These are phyloP conservation scores for Drosophila repletoides DNA, from an alignment of 1,140 invertebrate species.

Conservation along the genomic window DNA sequence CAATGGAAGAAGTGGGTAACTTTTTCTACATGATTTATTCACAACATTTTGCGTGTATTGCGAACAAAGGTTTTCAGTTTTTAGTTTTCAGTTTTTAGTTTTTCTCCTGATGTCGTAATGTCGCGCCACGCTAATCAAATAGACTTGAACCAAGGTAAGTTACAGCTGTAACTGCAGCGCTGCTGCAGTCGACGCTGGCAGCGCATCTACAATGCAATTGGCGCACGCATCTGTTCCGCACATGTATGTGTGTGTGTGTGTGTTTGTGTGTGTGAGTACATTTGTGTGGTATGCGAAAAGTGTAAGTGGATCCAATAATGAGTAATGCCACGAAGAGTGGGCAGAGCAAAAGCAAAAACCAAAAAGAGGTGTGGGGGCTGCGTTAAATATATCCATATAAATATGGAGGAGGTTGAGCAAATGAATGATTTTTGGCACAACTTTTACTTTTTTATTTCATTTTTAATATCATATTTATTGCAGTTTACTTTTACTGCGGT, in stretches of 20 bases:
- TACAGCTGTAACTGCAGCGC: slow-evolving; percentile 11
- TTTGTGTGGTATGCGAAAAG: slow-evolving; percentile 11
- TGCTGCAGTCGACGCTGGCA: slow-evolving; percentile 6
- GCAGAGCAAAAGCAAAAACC: not conserved
- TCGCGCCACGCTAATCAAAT: slow-evolving; percentile 25
- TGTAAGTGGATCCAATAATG: slow-evolving; percentile 41
- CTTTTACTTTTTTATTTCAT: slow-evolving; percentile 65
- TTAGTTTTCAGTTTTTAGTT: too few species aligned
- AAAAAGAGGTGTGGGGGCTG: slow-evolving; percentile 32
- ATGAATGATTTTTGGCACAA: slow-evolving; percentile 25
- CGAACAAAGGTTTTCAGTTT: slow-evolving; percentile 18
- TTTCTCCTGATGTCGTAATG: slow-evolving; percentile 19
- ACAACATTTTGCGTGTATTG: slow-evolving; percentile 4
- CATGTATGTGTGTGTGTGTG: not conserved
- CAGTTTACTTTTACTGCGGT: slow-evolving; percentile 44
- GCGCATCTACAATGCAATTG: slow-evolving; percentile 29
- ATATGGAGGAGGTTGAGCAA: slow-evolving; percentile 36
- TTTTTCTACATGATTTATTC: slow-evolving; percentile 3
- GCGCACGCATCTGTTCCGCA: slow-evolving; percentile 13
- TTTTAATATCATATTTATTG: slow-evolving; percentile 49
- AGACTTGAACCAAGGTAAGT: slow-evolving; percentile 36
- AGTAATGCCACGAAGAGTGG: slow-evolving; percentile 27
- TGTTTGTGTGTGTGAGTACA: not conserved
- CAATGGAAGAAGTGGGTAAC: not conserved
- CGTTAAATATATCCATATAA: slow-evolving; percentile 10